Evolutionary conservation across 2,888 invertebrate genomes (phyloP), one percentile per base, ranked within the genome.

Genomic region (Andrena hattorfiana): DNA sequence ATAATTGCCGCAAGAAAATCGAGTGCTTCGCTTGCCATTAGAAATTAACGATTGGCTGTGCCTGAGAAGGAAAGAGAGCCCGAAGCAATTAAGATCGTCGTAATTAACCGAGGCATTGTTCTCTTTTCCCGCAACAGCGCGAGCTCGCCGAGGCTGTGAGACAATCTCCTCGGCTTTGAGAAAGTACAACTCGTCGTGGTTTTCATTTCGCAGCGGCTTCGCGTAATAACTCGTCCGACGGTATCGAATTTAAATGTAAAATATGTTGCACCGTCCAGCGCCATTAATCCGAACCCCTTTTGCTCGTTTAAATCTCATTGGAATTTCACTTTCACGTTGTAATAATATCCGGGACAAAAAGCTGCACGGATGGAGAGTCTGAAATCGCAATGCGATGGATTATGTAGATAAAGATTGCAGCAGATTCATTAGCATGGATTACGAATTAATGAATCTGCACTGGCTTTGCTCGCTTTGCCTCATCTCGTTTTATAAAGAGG

Each of bases 91-190:
- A 86, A 76, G 75, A 32, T 77, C 69, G 42, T 42, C 70, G 76
- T 85, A 86, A 86, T 86, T 86, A 86, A 84, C 62, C 70, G 68
- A 59, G 49, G 80, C 68, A 86, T 86, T 86, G 84, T 86, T 82
- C 72, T 68, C 59, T 35, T 62, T 67, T 71, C 69, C 64, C 69
- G 71, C 74, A 56, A 51, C 35, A 32, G 10, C 42, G 69, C 28
- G 35, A 62, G 69, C 68, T n/a, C 60, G 35, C 54, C 73, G 54
- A 49, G 81, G 76, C 81, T 82, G 85, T 85, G 84, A 79, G 85
- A 83, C 83, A 78, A 81, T 87, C 85, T 78, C 67, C 48, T 69
- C 49, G 67, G 64, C 42, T 71, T 75, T 69, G 87, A 83, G 87
- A 87, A 87, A 87, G 87, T 85, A 77, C 66, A 80, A 72, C 77